Evolutionary conservation across 2,888 invertebrate species (phyloP).

Genomic region (Drosophila nr. fundita): DNA sequence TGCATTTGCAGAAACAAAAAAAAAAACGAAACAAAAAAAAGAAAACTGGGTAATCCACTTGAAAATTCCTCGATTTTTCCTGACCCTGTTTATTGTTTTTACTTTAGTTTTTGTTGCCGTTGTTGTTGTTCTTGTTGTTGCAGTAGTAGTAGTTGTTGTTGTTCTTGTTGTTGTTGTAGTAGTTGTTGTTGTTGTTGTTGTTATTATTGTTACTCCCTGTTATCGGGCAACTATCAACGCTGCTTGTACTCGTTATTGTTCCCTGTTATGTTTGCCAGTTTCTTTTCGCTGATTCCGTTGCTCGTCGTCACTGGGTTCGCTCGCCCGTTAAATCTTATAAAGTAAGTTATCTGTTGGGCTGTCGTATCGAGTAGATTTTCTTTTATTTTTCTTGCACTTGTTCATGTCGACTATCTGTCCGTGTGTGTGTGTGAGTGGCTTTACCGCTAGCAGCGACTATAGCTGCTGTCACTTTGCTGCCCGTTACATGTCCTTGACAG

Average conservation of each 20-base stretch:
- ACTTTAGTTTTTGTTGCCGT: slow-evolving; percentile 39
- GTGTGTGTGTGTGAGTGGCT: slow-evolving; percentile 50
- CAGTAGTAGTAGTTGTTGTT: slow-evolving; percentile 29
- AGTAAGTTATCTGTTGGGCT: slow-evolving; percentile 75
- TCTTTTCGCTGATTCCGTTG: slow-evolving; percentile 27
- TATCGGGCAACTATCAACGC: slow-evolving; percentile 72
- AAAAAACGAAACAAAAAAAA: slow-evolving; percentile 57
- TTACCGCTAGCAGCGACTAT: slow-evolving; percentile 59
- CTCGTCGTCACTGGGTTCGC: slow-evolving; percentile 15
- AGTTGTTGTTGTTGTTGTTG: slow-evolving; percentile 26
- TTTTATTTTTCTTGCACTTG: slow-evolving; percentile 35
- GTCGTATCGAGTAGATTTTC: slow-evolving; percentile 39
- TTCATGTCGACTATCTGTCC: slow-evolving; percentile 12
- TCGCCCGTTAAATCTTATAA: slow-evolving; percentile 63
- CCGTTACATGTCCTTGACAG: slow-evolving; percentile 76
- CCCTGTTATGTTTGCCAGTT: slow-evolving; percentile 68
- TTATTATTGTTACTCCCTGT: slow-evolving; percentile 56
- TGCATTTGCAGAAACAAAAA: slow-evolving; percentile 55
- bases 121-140: slow-evolving; percentile 26
- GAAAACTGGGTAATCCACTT: slow-evolving; percentile 79
- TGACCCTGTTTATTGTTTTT: slow-evolving; percentile 57
- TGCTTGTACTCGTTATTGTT: slow-evolving; percentile 79
- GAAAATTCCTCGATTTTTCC: slow-evolving; percentile 77
- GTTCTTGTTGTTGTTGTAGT: slow-evolving; percentile 27
- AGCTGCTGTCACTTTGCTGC: slow-evolving; percentile 57